Evolutionary conservation across 2,888 invertebrate genomes (phyloP).

Genomic region (Lordiphosa andalusiaca): DNA sequence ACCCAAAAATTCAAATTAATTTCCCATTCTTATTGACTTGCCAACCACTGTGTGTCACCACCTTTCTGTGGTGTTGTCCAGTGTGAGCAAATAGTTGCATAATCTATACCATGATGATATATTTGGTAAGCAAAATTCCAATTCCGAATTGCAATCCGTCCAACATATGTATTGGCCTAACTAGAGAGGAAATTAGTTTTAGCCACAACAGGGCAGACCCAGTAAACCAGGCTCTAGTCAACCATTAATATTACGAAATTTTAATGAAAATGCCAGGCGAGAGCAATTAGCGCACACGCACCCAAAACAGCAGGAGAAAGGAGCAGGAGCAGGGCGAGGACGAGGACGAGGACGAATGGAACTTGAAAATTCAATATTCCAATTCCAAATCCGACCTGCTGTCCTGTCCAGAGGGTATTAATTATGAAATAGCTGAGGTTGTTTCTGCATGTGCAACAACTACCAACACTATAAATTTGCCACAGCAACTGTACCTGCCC

Average conservation of each 20-base stretch:
- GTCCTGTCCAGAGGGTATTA: conserved; percentile 35
- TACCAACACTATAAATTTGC: conserved; percentile 52
- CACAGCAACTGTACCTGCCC: conserved; percentile 63
- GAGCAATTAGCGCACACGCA: conserved; percentile 51
- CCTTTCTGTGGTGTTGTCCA: neutral
- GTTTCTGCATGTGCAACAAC: conserved; percentile 1
- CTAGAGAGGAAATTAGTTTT: conserved; percentile 62
- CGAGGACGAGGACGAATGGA: neutral
- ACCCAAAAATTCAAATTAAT: too few species aligned
- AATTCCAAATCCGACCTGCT: conserved; percentile 5
- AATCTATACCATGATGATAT: conserved; percentile 56
- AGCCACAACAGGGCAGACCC: conserved; percentile 39
- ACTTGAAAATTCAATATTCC: conserved; percentile 45
- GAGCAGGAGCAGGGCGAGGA: too few species aligned
- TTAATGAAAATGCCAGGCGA: conserved; percentile 54
- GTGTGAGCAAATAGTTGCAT: conserved; percentile 58
- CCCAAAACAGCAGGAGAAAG: neutral
- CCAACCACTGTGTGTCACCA: neutral
- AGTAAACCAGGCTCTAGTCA: conserved; percentile 1
- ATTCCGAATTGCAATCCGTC: conserved; percentile 54
- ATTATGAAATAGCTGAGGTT: conserved; percentile 51
- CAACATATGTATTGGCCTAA: conserved; percentile 34
- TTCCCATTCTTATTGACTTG: neutral
- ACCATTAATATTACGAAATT: conserved; percentile 59
- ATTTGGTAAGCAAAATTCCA: conserved; percentile 46